Base-by-base conservation (phyloP, 2,113 vertebrate species). In the Perca flavescens region DNA sequence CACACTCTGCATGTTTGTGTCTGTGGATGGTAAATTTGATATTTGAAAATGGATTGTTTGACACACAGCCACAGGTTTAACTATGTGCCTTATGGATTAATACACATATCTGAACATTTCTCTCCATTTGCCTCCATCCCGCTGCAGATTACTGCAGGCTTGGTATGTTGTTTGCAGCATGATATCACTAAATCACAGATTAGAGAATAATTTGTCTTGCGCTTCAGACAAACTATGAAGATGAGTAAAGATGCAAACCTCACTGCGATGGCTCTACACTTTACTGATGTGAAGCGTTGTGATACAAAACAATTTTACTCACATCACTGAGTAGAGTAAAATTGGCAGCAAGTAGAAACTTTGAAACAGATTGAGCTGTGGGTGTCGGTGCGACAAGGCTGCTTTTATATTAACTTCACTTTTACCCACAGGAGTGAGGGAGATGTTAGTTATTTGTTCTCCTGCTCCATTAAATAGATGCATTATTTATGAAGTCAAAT, bases 401-500 rank as follows among this genome's bases (percentile, higher is more conserved):
- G 77, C 86, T 86, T 91, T 89, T 82, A 84, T 92, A 93, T 92
- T 91, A 90, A 91, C 84, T 93, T 93, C 82, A 85, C 84, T 91
- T 91, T 88, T 68, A 89, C 88, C 92, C 94, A 90, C 71, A 87
- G 82, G 85, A 87, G 83, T 87, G 69, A 74, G 84, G 87, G 65
- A 89, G 89, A 92, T 94, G 89, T 91, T 93, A 87, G 87, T 89
- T 94, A 92, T 94, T 96, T 95, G 93, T 94, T 91, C 93, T 91
- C 86, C 81, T 91, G 92, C 93, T 92, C 92, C 92, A 93, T 94
- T 94, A 94, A 94, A 90, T 74, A 74, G 66, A 93, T 95, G 92
- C 92, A 95, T 95, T 94, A 95, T 95, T 94, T 93, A 95, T 95
- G 91, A 92, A 86, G 90, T 66, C 75, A 89, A 92, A 91, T 89